These are phyloP conservation scores for Origma solitaria DNA, from an alignment of 2,113 vertebrate species.

Conservation along the genomic window DNA sequence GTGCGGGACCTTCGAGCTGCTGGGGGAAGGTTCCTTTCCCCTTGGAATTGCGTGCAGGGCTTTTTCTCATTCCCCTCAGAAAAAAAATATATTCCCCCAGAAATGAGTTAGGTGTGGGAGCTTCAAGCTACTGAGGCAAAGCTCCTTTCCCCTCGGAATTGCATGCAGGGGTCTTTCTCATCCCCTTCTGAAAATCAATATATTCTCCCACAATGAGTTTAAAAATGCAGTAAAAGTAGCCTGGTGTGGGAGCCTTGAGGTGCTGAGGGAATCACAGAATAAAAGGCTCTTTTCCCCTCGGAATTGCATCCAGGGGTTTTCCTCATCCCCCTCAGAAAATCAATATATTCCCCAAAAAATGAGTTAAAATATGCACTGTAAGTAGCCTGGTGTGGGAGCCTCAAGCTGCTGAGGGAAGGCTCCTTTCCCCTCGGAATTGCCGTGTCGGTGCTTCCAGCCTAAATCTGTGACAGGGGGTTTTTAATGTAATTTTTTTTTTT, in stretches of 20 bases:
- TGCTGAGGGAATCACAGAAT: not conserved
- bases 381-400: not conserved
- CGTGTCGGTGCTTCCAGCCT: fast-evolving
- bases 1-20: not conserved
- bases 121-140: not conserved
- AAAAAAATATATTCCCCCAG: not conserved
- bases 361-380: not conserved
- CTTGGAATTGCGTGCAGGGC: fast-evolving
- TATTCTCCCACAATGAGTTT: not conserved
- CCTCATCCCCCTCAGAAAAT: not conserved
- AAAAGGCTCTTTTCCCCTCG: not conserved
- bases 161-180: not conserved
- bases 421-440: not conserved
- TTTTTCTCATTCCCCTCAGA: not conserved
- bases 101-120: not conserved
- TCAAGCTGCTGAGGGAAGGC: not conserved
- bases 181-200: not conserved
- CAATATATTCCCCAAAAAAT: not conserved
- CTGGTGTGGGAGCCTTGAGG: not conserved
- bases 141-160: not conserved
- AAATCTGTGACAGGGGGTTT: not conserved
- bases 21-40: not conserved
- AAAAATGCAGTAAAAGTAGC: not conserved
- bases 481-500: not conserved
- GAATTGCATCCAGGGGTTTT: not conserved